These are phyloP conservation scores for Ctenopoma kingsleyae DNA, from an alignment of 2,797 vertebrate species.

Conservation along the genomic window DNA sequence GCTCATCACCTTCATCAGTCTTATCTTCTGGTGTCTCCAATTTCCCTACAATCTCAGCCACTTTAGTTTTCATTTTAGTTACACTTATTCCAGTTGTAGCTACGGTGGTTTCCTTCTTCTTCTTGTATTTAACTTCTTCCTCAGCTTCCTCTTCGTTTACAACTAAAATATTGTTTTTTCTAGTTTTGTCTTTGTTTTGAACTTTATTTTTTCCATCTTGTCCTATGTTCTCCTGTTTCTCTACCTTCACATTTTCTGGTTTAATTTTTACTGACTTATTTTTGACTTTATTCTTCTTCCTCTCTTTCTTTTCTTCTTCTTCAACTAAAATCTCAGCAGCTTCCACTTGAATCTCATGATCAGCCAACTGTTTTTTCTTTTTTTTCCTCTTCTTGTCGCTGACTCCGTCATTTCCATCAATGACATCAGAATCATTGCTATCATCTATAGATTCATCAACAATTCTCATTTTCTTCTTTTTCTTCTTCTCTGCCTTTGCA, in stretches of 20 bases:
- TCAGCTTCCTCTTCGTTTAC: slow-evolving; percentile 18
- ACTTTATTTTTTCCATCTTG: neutral
- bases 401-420: slow-evolving; percentile 6
- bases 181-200: slow-evolving; percentile 51
- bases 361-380: slow-evolving; percentile 17
- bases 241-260: neutral
- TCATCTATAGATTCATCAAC: slow-evolving; percentile 11
- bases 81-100: neutral
- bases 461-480: slow-evolving; percentile 49
- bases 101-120: slow-evolving; percentile 16
- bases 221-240: slow-evolving; percentile 25
- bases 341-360: slow-evolving; percentile 9
- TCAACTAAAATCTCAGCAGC: neutral
- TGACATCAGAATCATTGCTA: neutral
- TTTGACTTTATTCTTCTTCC: slow-evolving; percentile 43
- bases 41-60: slow-evolving; percentile 8
- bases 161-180: neutral
- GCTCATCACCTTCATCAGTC: neutral
- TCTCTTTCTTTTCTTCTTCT: slow-evolving; percentile 24
- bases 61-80: slow-evolving; percentile 36
- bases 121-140: slow-evolving; percentile 36
- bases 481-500: slow-evolving; percentile 33
- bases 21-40: slow-evolving; percentile 14
- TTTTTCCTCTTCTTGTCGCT: slow-evolving; percentile 50
- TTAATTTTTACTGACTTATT: slow-evolving; percentile 25